phyloP scores from a whole-genome alignment of 2,797 vertebrate genomes.

The Falco peregrinus region DNA sequence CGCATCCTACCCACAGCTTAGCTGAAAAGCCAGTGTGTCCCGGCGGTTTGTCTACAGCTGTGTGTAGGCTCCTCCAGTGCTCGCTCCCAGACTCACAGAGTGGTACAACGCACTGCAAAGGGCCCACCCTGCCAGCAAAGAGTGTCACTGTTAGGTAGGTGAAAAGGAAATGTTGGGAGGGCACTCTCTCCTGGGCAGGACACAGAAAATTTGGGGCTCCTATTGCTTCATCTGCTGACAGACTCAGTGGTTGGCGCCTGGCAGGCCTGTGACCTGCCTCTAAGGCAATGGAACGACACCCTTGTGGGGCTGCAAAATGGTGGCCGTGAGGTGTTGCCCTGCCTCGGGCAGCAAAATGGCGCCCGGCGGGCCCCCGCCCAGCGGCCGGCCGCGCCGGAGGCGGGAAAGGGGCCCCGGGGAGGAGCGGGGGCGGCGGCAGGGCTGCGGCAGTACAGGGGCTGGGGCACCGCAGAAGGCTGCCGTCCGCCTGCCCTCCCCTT shows the following conservation, averaged over 20 bases:
- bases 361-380: background rate
- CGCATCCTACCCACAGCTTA: background rate
- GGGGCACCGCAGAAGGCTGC: fast-evolving
- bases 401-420: background rate
- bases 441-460: too few relatives aligned
- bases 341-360: background rate
- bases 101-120: background rate
- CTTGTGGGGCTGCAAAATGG: background rate
- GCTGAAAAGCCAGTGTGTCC: background rate
- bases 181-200: background rate
- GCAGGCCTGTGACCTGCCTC: background rate
- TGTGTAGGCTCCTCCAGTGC: background rate
- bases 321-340: background rate
- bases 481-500: background rate
- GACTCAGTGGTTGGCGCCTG: background rate
- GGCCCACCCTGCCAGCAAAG: background rate
- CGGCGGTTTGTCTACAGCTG: background rate
- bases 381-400: fast-evolving
- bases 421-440: background rate
- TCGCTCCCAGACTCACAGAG: background rate
- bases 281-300: background rate
- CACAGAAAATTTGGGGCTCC: background rate
- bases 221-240: background rate
- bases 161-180: background rate
- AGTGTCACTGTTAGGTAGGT: background rate